Percentiles rank a stretch among this genome's conserved stretches.
phyloP scores from a whole-genome alignment of 2,113 vertebrate species.

The Scophthalmus maximus region DNA sequence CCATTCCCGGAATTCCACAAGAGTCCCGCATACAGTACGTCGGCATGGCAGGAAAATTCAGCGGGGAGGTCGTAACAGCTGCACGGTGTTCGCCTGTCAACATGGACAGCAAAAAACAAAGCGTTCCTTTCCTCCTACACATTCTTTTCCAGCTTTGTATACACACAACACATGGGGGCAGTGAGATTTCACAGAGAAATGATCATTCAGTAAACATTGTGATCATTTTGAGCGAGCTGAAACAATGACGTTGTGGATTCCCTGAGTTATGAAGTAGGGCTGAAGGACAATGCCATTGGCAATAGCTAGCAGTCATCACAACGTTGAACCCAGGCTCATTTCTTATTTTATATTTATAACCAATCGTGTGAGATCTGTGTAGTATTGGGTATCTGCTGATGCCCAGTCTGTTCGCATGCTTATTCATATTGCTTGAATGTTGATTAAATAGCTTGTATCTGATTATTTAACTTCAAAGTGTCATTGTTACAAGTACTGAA shows the following conservation, averaged over 20 bases:
- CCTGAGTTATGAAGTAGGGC: not conserved
- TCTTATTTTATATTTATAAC: too few species aligned
- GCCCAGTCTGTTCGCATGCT: too few species aligned
- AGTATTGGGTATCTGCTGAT: too few species aligned
- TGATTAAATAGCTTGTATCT: not conserved
- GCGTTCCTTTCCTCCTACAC: not conserved
- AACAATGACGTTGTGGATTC: not conserved
- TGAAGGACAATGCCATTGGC: not conserved
- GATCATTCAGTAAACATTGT: not conserved
- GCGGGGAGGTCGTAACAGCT: conserved; percentile 43
- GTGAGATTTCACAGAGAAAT: not conserved
- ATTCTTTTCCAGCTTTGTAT: conserved; percentile 6
- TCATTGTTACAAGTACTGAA: too few species aligned
- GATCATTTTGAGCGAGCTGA: not conserved
- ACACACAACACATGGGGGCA: not conserved
- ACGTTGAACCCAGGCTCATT: not conserved
- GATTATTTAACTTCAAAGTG: too few species aligned
- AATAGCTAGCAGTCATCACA: not conserved
- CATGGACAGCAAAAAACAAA: conserved; percentile 6
- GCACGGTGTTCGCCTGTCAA: conserved; percentile 31
- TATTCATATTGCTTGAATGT: too few species aligned
- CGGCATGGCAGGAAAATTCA: conserved; percentile 12
- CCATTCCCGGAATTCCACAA: conserved; percentile 58
- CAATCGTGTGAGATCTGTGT: too few species aligned
- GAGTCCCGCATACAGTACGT: not conserved